These are phyloP conservation scores for Parasteatoda lunata DNA, from an alignment of 2,888 invertebrate genomes.

Conservation along the genomic window DNA sequence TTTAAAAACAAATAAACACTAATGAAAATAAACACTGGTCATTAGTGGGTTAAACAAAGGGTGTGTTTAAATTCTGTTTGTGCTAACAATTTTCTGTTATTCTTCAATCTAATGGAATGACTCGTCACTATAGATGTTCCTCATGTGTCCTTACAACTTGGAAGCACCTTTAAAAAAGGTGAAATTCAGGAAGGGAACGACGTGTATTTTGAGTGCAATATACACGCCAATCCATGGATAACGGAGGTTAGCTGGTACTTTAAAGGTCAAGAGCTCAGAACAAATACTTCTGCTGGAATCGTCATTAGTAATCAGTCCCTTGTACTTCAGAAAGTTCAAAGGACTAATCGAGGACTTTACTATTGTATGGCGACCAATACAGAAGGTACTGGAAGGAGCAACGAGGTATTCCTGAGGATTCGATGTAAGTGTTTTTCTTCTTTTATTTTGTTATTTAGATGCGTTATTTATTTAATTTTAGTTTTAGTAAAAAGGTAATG, in stretches of 20 bases:
- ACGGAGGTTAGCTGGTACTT: conserved; percentile 69
- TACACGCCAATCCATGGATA: conserved; percentile 69
- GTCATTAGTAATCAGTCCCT: conserved; percentile 66
- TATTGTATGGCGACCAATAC: conserved; percentile 67
- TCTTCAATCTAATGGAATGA: too few relatives aligned
- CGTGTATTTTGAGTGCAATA: conserved; percentile 68
- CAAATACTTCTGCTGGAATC: conserved; percentile 64
- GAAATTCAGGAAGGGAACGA: conserved; percentile 81
- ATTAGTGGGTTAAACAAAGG: too few relatives aligned
- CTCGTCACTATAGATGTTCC: conserved; percentile 82
- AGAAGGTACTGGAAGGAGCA: conserved; percentile 69
- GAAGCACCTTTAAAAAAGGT: conserved; percentile 87
- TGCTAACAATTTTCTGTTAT: too few relatives aligned
- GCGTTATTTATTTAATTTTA: too few relatives aligned
- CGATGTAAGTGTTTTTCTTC: conserved; percentile 69
- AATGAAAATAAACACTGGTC: too few relatives aligned
- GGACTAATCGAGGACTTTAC: conserved; percentile 59
- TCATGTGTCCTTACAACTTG: conserved; percentile 85
- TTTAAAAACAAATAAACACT: too few relatives aligned
- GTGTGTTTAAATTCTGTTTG: too few relatives aligned
- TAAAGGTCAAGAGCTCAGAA: conserved; percentile 64
- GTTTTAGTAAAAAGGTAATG: too few relatives aligned
- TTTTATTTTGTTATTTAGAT: neutral
- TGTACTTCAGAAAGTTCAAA: conserved; percentile 65
- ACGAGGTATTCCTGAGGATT: conserved; percentile 70